Base-by-base conservation (phyloP, 2,888 invertebrate species). In the Orthonevra nobilis region DNA sequence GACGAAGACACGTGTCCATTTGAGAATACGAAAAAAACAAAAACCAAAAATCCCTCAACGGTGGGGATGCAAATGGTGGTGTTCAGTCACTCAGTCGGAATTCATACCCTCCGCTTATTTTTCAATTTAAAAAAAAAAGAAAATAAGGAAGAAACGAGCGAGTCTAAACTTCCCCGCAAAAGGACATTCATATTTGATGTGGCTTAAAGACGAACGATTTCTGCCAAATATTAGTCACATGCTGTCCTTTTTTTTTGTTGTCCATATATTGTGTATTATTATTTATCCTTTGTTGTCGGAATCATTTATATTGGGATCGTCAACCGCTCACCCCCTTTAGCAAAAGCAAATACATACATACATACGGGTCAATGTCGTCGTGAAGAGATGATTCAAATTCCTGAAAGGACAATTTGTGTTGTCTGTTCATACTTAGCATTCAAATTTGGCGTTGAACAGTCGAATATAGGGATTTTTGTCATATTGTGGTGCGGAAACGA, bases 181-280 rank as follows among this genome's bases (percentile, higher is more conserved):
- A 66, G 52, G 52, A 72, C 77, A 77, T 72, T 77, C 77, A 77
- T 66, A 77, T 77, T 72, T 77, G 72, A 77, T 77, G 77, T 77
- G 77, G 77, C 77, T 72, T 77, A 77, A 66, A 72, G 64, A 77
- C 64, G 52, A 77, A 70, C 60, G 77, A 77, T 77, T 77, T 52
- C 72, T 72, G 38, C 72, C 77, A 77, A 72, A 72, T 77, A 77
- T 58, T 52, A 77, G 72, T 77, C 72, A 77, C 58, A 64, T 70
- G 75, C 70, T 77, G 61, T 50, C 64, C 61, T 64, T 50, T 66
- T 52, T 72, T 74, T 56, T 34, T 70, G n/a, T n/a, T n/a, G n/a
- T n/a, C n/a, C n/a, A n/a, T n/a, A n/a, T n/a, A 44, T 50, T 63
- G 38, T 70, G 63, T 63, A 50, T 70, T 74, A 69, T 74, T 70